Conservation (phyloP, 1,140 invertebrate genomes). For the Geopemphigus sp. region DNA sequence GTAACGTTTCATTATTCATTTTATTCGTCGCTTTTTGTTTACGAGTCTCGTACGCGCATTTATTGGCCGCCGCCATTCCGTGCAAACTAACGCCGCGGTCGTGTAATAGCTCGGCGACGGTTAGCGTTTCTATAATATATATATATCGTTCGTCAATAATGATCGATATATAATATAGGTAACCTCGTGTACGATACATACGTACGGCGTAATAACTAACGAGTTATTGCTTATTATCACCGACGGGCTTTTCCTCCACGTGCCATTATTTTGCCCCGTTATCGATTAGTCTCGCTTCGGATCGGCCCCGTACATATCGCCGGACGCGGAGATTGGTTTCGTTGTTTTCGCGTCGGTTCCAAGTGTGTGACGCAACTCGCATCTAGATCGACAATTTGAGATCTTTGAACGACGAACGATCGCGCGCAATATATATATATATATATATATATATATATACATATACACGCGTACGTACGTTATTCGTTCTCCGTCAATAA, state of each 20-base stretch:
- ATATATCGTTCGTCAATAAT: conserved; percentile 13
- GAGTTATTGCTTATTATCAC: conserved; percentile 8
- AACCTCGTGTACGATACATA: not conserved
- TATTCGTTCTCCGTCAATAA: too few relatives aligned
- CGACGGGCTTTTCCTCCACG: not conserved
- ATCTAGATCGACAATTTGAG: not conserved
- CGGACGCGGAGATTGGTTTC: too few relatives aligned
- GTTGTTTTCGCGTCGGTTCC: too few relatives aligned
- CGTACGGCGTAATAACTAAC: not conserved
- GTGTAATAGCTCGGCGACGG: conserved; percentile 4
- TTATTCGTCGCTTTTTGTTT: conserved; percentile 32
- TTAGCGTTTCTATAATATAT: not conserved
- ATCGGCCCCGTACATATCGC: not conserved
- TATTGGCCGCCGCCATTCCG: conserved; percentile 27
- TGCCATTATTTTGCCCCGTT: not conserved
- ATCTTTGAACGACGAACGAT: not conserved
- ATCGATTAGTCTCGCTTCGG: conserved; percentile 21
- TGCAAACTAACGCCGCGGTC: not conserved
- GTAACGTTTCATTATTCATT: conserved; percentile 28
- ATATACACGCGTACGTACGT: too few relatives aligned
- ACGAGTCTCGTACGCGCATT: conserved; percentile 30
- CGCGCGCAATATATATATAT: too few relatives aligned
- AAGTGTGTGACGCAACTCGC: not conserved
- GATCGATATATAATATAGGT: not conserved
- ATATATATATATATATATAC: too few relatives aligned